Evolutionary conservation across 1,140 invertebrate species (phyloP).

Genomic region (Drosophila cardini): DNA sequence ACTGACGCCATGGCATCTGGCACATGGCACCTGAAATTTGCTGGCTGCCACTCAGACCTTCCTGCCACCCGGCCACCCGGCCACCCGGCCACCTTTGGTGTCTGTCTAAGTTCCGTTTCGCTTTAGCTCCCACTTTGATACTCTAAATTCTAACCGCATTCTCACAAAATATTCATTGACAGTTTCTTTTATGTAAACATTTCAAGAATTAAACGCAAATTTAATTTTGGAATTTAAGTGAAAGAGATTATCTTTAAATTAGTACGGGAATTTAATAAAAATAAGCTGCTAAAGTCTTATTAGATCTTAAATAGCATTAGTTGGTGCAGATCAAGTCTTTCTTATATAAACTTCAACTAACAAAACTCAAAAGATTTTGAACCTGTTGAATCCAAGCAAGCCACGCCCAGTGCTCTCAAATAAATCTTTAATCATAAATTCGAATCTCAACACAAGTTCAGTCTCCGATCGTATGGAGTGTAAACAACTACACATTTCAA

Average conservation of each 20-base stretch:
- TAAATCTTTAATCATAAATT: neutral
- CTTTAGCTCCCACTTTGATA: constrained; percentile 4
- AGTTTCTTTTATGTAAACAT: neutral
- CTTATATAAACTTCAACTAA: neutral
- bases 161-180: constrained; percentile 28
- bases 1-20: constrained; percentile 38
- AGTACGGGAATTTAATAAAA: neutral
- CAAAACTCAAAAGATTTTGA: neutral
- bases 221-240: too few species aligned
- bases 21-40: constrained; percentile 46
- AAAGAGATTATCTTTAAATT: neutral
- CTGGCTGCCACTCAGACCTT: neutral
- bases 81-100: neutral
- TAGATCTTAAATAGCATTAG: too few species aligned
- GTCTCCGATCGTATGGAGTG: constrained; percentile 16
- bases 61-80: neutral
- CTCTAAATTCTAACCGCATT: neutral
- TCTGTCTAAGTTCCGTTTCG: constrained; percentile 5
- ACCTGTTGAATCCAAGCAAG: constrained; percentile 7
- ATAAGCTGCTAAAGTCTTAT: too few species aligned
- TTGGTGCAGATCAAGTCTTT: too few species aligned
- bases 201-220: constrained; percentile 10
- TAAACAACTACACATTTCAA: constrained; percentile 21
- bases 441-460: neutral
- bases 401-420: neutral